Evolutionary conservation across 2,113 vertebrate species (phyloP), one percentile per base, ranked within the genome.

Genomic region (Lepidothrix coronata): DNA sequence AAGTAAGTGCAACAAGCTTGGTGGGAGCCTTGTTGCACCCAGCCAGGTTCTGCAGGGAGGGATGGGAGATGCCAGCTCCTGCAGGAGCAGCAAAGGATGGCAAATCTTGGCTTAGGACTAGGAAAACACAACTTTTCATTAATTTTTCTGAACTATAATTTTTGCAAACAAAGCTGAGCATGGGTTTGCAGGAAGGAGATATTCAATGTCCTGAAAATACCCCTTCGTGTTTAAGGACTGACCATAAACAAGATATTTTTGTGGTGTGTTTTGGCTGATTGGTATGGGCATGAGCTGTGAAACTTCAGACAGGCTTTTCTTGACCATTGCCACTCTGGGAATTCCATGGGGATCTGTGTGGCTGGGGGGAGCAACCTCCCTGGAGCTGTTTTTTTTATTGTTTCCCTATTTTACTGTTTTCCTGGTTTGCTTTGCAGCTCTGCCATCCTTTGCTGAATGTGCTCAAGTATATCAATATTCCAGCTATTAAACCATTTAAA

Each of bases 241-340:
- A 12, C 30, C 14, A 8, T 3, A 49, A 63, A 61, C 1, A 20
- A 49, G 70, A 13, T 3, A 2, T 14, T n/a, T 70, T 19, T 49
- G 41, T 22, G 23, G 8, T 1, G 0, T n/a, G 49, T 10, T 37
- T 30, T 21, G 30, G 28, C 10, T 51, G 61, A 5, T 1, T 8
- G 41, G 23, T 44, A 8, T 62, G 44, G 9, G 7, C 4, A 6
- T 0, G 21, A 61, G 61, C 58, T 35, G 27, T 14, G 24, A 6
- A 17, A 7, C 19, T 33, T 55, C 63, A 8, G 73, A 11, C 30
- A 12, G 25, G 61, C 4, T 76, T 14, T 21, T 33, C 61, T 18
- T 49, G 75, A 0, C 79, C 8, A 0, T 19, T 43, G 12, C 14
- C 31, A 6, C 33, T 7, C 27, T 2, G 35, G 33, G 9, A 14